Base-by-base conservation (phyloP, 2,888 invertebrate species). In the Drosophila yooni region DNA sequence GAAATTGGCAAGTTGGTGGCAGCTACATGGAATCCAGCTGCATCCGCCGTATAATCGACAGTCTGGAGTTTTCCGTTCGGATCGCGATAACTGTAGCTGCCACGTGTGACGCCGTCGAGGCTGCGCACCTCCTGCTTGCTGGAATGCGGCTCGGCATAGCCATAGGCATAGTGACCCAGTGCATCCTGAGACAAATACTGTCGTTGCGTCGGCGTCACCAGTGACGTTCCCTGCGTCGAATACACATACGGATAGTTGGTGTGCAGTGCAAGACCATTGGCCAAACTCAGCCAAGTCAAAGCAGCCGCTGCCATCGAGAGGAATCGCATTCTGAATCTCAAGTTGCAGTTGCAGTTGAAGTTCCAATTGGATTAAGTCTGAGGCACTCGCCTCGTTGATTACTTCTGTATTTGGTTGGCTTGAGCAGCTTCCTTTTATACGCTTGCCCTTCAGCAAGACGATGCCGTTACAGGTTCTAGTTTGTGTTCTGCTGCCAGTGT, bases 151-250 rank as follows among this genome's bases (percentile, higher is more conserved):
- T 94, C 95, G 48, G 94, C 91, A 91, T 95, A 95, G 34, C 95
- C 95, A 85, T 95, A 95, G 31, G 94, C 93, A 91, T 95, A 95
- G 88, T 95, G 95, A 1, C 95, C 95, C 53, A 94, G 91, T 56
- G 94, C 94, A 90, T 95, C 95, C 91, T 95, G 95, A 29, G 94
- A 92, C 88, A 95, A 95, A 90, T 94, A 95, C 87, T 94, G 94
- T 53, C 93, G 93, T 76, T 94, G 92, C 25, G 93, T 91, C 67
- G 94, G 94, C 46, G 92, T 91, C 3, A 90, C 76, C 66, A 92
- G 57, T 0, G 91, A 86, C 5, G 92, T 89, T n/a, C 89, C 86
- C 58, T 89, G 90, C 1, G 90, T 79, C 60, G 90, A 71, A 52
- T 92, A 91, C 8, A 81, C 69, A 33, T 79, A 81, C 3, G 91